Conservation (phyloP, 2,113 vertebrate genomes). For the Leptobrachium ailaonicum region DNA sequence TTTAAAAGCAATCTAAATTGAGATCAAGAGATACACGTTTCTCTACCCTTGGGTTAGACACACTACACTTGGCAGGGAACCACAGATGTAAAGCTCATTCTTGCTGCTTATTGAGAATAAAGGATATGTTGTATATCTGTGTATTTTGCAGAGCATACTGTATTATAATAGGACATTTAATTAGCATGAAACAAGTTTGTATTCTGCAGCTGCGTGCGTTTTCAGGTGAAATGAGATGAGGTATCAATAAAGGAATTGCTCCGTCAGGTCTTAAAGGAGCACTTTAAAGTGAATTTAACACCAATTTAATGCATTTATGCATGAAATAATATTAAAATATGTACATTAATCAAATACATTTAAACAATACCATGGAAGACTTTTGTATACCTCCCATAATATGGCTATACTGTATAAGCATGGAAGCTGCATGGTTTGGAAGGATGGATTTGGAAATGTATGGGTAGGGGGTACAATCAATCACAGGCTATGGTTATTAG, state of each 20-base stretch:
- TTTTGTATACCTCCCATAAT: no score
- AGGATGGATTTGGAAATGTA: no score
- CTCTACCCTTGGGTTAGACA: conserved; percentile 37
- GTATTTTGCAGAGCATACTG: conserved; percentile 4
- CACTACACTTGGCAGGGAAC: conserved; percentile 28
- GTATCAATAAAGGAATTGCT: neutral
- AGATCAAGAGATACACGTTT: conserved; percentile 34
- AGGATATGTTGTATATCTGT: conserved; percentile 19
- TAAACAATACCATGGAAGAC: no score
- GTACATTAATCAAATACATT: no score
- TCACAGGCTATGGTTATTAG: no score
- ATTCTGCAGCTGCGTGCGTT: neutral
- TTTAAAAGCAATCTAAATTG: conserved; percentile 38
- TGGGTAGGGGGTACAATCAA: no score
- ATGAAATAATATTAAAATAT: no score
- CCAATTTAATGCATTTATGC: no score
- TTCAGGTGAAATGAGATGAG: neutral
- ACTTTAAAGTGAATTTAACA: neutral
- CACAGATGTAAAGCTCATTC: conserved; percentile 40
- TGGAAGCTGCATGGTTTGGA: no score
- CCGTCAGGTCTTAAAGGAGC: neutral
- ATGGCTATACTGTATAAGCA: no score
- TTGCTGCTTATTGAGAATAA: conserved; percentile 36
- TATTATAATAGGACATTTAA: conserved; percentile 30
- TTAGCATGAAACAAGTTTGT: conserved; percentile 15